Evolutionary conservation across 2,888 invertebrate species (phyloP).

Genomic region (Agrilus mali): DNA sequence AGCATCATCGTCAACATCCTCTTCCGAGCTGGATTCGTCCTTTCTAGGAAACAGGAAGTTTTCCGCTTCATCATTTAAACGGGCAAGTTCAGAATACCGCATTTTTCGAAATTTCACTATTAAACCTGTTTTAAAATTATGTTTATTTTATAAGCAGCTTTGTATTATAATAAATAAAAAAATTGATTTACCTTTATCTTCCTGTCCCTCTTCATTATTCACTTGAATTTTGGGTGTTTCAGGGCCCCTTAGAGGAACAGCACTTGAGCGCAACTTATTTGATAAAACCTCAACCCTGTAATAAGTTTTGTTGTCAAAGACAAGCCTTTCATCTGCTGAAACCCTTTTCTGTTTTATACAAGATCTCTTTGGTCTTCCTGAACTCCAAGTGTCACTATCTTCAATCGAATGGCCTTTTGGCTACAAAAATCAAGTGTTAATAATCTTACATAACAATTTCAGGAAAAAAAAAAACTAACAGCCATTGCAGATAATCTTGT

Average conservation of each 20-base stretch:
- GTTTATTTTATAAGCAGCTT: neutral
- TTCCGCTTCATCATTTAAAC: constrained; percentile 73
- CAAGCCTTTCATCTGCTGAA: constrained; percentile 40
- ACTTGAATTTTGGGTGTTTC: constrained; percentile 10
- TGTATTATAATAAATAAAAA: neutral
- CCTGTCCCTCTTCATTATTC: constrained; percentile 17
- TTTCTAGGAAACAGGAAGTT: constrained; percentile 74
- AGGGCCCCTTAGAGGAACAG: constrained; percentile 15
- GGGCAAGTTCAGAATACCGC: constrained; percentile 57
- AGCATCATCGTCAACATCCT: constrained; percentile 40
- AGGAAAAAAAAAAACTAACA: neutral
- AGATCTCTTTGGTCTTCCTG: constrained; percentile 28
- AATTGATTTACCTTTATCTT: constrained; percentile 12
- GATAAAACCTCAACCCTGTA: constrained; percentile 63
- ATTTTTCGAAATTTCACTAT: constrained; percentile 67
- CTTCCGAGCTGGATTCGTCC: constrained; percentile 44
- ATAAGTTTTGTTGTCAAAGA: constrained; percentile 42
- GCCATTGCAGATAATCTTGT: constrained; percentile 1
- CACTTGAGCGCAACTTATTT: constrained; percentile 51
- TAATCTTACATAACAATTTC: neutral
- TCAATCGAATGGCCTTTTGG: constrained; percentile 2
- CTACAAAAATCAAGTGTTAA: too few species aligned
- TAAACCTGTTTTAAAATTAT: constrained; percentile 30
- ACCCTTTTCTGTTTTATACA: constrained; percentile 23
- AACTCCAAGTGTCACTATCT: constrained; percentile 26